A percentile compares a stretch with the other conserved stretches of the same genome.
These are phyloP conservation scores for Xiphophorus hellerii DNA, from an alignment of 2,113 vertebrate genomes.

Conservation along the genomic window DNA sequence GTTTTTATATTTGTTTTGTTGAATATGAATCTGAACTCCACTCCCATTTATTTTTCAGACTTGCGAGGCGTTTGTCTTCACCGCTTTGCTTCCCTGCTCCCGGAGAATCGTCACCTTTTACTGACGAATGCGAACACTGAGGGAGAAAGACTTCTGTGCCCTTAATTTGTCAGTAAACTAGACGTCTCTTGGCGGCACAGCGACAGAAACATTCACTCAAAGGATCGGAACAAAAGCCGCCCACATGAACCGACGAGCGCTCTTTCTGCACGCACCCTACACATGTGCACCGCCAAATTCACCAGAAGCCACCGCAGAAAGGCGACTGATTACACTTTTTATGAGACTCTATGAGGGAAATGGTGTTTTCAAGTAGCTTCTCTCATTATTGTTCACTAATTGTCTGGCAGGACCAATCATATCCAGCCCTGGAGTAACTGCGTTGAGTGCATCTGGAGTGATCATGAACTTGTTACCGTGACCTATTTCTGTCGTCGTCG, in stretches of 20 bases:
- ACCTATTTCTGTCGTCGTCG: slow-evolving; percentile 57
- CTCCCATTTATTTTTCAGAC: slow-evolving; percentile 5
- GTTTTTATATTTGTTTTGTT: slow-evolving; percentile 4
- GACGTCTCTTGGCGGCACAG: slow-evolving; percentile 35
- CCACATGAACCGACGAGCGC: slow-evolving; percentile 33
- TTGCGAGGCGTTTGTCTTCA: slow-evolving; percentile 5
- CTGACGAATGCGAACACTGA: slow-evolving; percentile 18
- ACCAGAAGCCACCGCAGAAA: slow-evolving; percentile 3
- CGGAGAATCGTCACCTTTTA: slow-evolving; percentile 34
- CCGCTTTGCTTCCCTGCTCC: slow-evolving; percentile 20
- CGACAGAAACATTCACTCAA: slow-evolving; percentile 33
- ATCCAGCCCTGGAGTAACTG: slow-evolving; percentile 25
- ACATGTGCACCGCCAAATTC: slow-evolving; percentile 35
- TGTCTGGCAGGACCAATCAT: slow-evolving; percentile 40
- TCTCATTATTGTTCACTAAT: slow-evolving; percentile 48
- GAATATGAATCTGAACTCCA: background rate
- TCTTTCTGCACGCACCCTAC: slow-evolving; percentile 28
- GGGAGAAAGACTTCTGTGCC: slow-evolving; percentile 6
- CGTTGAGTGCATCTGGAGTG: slow-evolving; percentile 42
- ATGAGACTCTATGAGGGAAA: slow-evolving; percentile 10
- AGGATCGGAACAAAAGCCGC: slow-evolving; percentile 60
- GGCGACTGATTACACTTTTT: slow-evolving; percentile 29
- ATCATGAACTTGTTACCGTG: slow-evolving; percentile 35
- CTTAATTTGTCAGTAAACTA: slow-evolving; percentile 21
- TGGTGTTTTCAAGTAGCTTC: slow-evolving; percentile 13